A percentile compares a stretch with the other conserved stretches of the same genome.
phyloP scores from a whole-genome alignment of 2,888 invertebrate species.

The Oconnorella tubifera region DNA sequence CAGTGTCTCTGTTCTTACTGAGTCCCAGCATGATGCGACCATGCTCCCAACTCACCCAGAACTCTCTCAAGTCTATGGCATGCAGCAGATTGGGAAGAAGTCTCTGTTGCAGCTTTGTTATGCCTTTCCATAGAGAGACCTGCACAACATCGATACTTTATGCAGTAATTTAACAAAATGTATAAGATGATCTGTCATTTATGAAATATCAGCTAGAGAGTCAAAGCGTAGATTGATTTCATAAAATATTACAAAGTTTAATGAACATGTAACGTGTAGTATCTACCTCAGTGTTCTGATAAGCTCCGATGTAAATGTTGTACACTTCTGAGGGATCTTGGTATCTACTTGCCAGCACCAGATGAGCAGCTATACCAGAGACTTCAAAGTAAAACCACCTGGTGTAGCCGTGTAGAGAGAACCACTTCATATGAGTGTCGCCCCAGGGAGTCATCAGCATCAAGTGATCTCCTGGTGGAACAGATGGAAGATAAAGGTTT shows the following conservation, averaged over 20 bases:
- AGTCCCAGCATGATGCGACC: conserved; percentile 17
- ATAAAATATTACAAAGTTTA: no score
- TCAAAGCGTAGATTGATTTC: no score
- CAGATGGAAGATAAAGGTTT: no score
- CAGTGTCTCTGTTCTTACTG: conserved; percentile 3
- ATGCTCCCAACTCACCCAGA: conserved; percentile 19
- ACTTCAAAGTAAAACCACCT: conserved; percentile 20
- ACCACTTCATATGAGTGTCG: conserved; percentile 10
- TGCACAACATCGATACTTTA: no score
- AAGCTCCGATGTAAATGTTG: conserved; percentile 8
- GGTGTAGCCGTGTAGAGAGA: conserved; percentile 10
- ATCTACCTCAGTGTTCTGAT: conserved; percentile 11
- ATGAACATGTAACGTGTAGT: no score
- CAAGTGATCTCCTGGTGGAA: conserved; percentile 15
- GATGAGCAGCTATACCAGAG: conserved; percentile 9
- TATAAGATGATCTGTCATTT: no score
- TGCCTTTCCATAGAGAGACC: not conserved
- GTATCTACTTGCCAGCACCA: conserved; percentile 8
- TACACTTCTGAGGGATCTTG: conserved; percentile 14
- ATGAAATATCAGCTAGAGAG: no score
- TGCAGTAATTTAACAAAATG: no score
- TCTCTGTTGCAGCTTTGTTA: not conserved
- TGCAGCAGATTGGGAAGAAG: conserved; percentile 10
- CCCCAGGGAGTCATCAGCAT: conserved; percentile 7
- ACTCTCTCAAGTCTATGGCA: not conserved